Base-by-base conservation (phyloP, 2,113 vertebrate species). In the Ursus arctos region DNA sequence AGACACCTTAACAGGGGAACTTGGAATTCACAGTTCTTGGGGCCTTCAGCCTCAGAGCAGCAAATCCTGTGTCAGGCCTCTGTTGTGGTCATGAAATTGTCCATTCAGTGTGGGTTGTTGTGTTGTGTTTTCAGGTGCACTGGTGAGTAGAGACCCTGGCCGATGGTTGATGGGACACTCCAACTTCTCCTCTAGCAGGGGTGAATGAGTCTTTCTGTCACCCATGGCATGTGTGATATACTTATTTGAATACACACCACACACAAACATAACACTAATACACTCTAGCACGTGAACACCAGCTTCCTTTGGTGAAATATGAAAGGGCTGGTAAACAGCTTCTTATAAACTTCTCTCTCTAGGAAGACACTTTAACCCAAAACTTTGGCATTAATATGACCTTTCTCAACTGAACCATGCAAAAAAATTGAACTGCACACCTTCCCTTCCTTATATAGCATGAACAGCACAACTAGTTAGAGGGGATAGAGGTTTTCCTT, bases 311-410 rank as follows among this genome's bases (percentile, higher is more conserved):
- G 16, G 31, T 87, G 57, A 81, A 90, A 47, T 6, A 5, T 26
- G 26, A 76, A 79, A 90, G 18, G 40, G 72, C 93, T 91, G 40
- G 33, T 83, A 74, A 74, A 26, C 15, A 80, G 40, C 47, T 95
- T 28, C 22, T 67, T 36, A 63, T 11, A 14, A 61, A 74, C 2
- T 2, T 40, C 4, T 96, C 61, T 76, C n/a, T 86, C 43, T 87
- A 63, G n/a, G 79, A 96, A 94, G 40, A 43, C 61, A 65, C 63
- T 74, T 81, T 61, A 96, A 80, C 49, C 61, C 33, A 81, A 86
- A 94, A 77, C 49, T 15, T 26, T 65, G n/a, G 26, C 47, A 43
- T 86, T 61, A 36, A 26, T 40, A 14, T 55, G 36, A 51, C 18
- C 33, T 77, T 94, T 71, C 72, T 57, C 61, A 83, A 3, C 33